A percentile compares a stretch with the other conserved stretches of the same genome.
Evolutionary conservation across 2,113 vertebrate genomes (phyloP).

Genomic region (Zapornia atra): DNA sequence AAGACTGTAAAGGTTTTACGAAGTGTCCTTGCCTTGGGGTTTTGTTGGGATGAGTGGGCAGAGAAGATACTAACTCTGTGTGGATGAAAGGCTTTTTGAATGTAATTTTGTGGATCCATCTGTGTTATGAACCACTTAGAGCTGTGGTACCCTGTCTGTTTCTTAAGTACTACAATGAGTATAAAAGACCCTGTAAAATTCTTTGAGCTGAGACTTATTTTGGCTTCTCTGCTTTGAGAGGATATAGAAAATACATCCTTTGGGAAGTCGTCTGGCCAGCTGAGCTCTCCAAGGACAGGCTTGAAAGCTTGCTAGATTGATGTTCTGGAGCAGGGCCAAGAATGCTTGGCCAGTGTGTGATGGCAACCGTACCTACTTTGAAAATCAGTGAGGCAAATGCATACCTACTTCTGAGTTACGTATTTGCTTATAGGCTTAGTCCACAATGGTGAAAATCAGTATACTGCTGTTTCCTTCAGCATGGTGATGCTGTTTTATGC

Average conservation of each 20-base stretch:
- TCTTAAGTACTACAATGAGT: not conserved
- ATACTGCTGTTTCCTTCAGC: not conserved
- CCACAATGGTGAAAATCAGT: not conserved
- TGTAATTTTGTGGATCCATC: not conserved
- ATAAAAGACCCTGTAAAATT: not conserved
- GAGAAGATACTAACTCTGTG: not conserved
- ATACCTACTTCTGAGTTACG: not conserved
- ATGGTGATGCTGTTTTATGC: not conserved
- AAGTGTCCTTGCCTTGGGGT: not conserved
- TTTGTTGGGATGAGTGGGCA: not conserved
- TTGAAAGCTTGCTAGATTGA: not conserved
- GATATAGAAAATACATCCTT: not conserved
- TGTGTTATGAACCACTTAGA: not conserved
- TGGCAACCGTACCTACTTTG: not conserved
- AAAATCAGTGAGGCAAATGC: not conserved
- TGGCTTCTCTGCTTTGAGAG: slow-evolving; percentile 1
- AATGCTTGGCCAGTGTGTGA: not conserved
- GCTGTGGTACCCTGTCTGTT: not conserved
- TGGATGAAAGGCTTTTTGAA: not conserved
- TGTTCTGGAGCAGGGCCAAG: slow-evolving; percentile 3
- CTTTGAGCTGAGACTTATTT: not conserved
- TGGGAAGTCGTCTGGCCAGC: not conserved
- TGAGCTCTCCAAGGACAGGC: not conserved
- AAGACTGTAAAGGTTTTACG: not conserved
- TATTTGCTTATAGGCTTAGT: not conserved